Evolutionary conservation across 37 sponge, comb jelly and placozoan species (phyloP).

Genomic region (Cliona cf. orientalis): DNA sequence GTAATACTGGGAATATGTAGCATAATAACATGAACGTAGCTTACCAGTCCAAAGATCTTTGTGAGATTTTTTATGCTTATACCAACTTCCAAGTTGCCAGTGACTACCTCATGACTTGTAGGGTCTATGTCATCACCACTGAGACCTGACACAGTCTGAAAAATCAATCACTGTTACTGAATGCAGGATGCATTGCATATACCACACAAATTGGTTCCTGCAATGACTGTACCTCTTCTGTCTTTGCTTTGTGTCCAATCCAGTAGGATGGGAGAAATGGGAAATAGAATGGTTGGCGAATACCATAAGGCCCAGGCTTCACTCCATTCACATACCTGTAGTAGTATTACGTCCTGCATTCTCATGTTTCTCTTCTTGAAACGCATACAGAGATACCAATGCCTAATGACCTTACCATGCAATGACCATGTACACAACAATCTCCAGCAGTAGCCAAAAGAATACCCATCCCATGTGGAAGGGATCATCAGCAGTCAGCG

Average conservation of each 20-base stretch:
- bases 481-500: constrained; percentile 69
- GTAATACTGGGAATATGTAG: no score
- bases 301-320: constrained; percentile 90
- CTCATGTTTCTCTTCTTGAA: no score
- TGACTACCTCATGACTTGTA: constrained; percentile 69
- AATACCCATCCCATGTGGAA: constrained; percentile 75
- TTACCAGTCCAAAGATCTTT: constrained; percentile 63
- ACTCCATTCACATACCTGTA: constrained; percentile 91
- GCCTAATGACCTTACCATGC: constrained; percentile 78
- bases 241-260: constrained; percentile 37
- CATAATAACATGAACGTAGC: no score
- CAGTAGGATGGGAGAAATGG: constrained; percentile 84
- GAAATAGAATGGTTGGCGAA: constrained; percentile 63
- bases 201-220: no score
- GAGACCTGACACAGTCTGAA: no score
- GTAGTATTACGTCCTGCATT: background rate
- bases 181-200: no score
- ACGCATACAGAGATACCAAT: no score
- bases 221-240: constrained; percentile 8
- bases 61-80: constrained; percentile 80
- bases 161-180: background rate
- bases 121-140: no score
- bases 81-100: constrained; percentile 62
- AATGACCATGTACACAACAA: constrained; percentile 81
- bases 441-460: constrained; percentile 79